These are phyloP conservation scores for Nycteola revayana DNA, from an alignment of 2,888 invertebrate genomes.

Conservation along the genomic window DNA sequence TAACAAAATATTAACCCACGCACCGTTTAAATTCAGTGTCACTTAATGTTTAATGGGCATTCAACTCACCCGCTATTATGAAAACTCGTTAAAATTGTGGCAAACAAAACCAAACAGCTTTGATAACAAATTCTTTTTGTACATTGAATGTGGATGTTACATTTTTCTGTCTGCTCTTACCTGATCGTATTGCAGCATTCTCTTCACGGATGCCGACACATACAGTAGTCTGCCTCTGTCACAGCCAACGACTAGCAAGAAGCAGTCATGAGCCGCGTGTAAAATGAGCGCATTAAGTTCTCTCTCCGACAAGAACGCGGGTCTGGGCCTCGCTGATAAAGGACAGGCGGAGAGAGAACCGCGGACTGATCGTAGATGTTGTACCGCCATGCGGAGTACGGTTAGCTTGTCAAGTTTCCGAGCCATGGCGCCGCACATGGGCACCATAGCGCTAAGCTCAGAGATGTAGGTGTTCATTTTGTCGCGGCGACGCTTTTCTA, in stretches of 20 bases:
- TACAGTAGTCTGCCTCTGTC: slow-evolving; percentile 95
- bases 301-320: slow-evolving; percentile 91
- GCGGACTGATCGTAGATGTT: slow-evolving; percentile 90
- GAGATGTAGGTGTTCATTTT: slow-evolving; percentile 98
- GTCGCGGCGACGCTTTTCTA: slow-evolving; percentile 95
- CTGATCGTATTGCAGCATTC: slow-evolving; percentile 91
- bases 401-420: slow-evolving; percentile 97
- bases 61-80: too few species aligned
- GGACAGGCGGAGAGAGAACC: slow-evolving; percentile 79
- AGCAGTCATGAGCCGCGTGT: slow-evolving; percentile 92
- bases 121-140: too few species aligned
- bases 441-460: slow-evolving; percentile 94
- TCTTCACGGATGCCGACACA: slow-evolving; percentile 93
- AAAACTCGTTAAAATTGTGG: too few species aligned
- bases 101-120: too few species aligned
- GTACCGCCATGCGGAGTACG: slow-evolving; percentile 94
- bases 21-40: too few species aligned
- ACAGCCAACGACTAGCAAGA: slow-evolving; percentile 95
- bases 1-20: too few species aligned
- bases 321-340: slow-evolving; percentile 88
- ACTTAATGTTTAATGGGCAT: too few species aligned
- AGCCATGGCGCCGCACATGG: slow-evolving; percentile 96
- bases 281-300: slow-evolving; percentile 93
- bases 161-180: too few species aligned
- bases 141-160: too few species aligned